Evolutionary conservation across 2,888 invertebrate genomes (phyloP).

Genomic region (Glaucopsyche alexis): DNA sequence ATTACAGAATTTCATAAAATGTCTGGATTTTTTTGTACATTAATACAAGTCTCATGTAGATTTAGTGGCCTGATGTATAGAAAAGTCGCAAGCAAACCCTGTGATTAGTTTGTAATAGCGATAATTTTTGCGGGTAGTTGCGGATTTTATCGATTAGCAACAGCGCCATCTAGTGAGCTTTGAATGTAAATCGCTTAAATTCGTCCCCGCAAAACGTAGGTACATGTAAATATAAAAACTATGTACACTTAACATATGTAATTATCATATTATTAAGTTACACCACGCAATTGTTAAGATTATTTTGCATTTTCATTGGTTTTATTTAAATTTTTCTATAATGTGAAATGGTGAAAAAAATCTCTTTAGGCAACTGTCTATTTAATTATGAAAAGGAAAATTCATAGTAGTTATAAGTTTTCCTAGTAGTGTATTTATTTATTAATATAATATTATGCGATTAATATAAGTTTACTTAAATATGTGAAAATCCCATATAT

Average conservation of each 20-base stretch:
- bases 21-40: background rate
- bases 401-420: background rate
- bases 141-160: background rate
- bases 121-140: slow-evolving; percentile 14
- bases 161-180: slow-evolving; percentile 8
- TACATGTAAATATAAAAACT: background rate
- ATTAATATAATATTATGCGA: background rate
- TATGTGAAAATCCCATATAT: background rate
- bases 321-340: background rate
- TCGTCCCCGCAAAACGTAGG: background rate
- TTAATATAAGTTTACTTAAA: background rate
- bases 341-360: background rate
- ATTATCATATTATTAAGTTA: background rate
- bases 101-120: slow-evolving; percentile 12
- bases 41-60: background rate
- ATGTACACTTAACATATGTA: background rate
- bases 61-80: background rate
- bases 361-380: too few relatives aligned
- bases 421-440: slow-evolving; percentile 4
- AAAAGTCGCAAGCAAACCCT: slow-evolving; percentile 11
- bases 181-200: background rate
- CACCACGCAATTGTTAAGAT: background rate
- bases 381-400: too few relatives aligned
- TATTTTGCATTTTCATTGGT: background rate
- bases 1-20: too few relatives aligned